phyloP scores from a whole-genome alignment of 2,888 invertebrate genomes.

The Cotesia congregata region DNA sequence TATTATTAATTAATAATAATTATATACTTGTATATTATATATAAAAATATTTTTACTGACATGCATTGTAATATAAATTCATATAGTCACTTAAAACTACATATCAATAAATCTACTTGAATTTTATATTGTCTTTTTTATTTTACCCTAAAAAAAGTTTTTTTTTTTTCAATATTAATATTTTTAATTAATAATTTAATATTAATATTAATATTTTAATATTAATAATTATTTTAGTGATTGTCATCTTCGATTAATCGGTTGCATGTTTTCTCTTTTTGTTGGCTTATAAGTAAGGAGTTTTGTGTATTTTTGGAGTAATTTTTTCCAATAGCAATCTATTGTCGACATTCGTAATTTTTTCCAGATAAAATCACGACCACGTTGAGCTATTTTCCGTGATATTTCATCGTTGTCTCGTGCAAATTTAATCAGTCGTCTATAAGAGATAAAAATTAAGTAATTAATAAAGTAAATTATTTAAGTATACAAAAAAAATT shows the following conservation, averaged over 20 bases:
- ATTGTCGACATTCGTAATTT: conserved; percentile 87
- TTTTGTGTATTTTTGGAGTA: conserved; percentile 82
- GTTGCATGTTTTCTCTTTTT: conserved; percentile 75
- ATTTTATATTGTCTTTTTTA: conserved; percentile 27
- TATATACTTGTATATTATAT: not conserved
- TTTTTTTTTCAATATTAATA: too few relatives aligned
- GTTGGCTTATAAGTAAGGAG: conserved; percentile 79
- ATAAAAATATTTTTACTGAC: conserved; percentile 20
- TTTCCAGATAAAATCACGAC: conserved; percentile 86
- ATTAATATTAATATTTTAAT: too few relatives aligned
- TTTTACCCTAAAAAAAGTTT: not conserved
- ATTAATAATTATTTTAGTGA: not conserved
- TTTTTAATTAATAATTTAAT: too few relatives aligned
- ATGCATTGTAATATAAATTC: conserved; percentile 54
- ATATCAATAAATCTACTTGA: conserved; percentile 40
- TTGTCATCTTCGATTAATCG: conserved; percentile 63
- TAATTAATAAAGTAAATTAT: conserved; percentile 3
- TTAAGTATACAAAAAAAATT: not conserved
- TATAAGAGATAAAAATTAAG: conserved; percentile 55
- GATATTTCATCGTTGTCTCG: conserved; percentile 81
- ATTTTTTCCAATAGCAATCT: conserved; percentile 87
- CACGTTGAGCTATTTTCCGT: conserved; percentile 84
- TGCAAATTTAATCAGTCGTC: conserved; percentile 82
- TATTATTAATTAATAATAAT: conserved; percentile 36
- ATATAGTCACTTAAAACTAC: conserved; percentile 42